Percentiles rank a stretch among this genome's conserved stretches.
These are phyloP conservation scores for Misgurnus anguillicaudatus DNA, from an alignment of 2,113 vertebrate genomes.

Conservation along the genomic window DNA sequence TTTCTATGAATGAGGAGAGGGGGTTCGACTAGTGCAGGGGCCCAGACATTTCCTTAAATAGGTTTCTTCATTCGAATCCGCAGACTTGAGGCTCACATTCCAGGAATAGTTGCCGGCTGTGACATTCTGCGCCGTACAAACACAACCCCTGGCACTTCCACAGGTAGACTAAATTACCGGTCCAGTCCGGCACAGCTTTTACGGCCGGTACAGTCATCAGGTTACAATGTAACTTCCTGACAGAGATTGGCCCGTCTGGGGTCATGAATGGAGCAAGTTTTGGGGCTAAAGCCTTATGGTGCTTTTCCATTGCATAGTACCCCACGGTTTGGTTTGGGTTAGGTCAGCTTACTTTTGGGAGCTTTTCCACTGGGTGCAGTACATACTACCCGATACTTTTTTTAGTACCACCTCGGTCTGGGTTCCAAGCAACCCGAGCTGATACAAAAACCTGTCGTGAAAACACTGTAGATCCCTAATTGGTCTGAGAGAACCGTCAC, in stretches of 20 bases:
- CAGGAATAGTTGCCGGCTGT: slow-evolving; percentile 65
- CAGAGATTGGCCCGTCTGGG: neutral
- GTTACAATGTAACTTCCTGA: slow-evolving; percentile 39
- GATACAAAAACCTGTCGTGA: too few species aligned
- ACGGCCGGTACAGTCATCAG: neutral
- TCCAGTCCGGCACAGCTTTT: neutral
- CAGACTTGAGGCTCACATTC: slow-evolving; percentile 71
- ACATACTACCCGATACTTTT: too few species aligned
- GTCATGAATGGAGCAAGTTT: slow-evolving; percentile 9
- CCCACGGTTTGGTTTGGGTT: too few species aligned
- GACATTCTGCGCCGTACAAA: slow-evolving; percentile 61
- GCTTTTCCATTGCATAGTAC: too few species aligned
- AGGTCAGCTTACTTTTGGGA: too few species aligned
- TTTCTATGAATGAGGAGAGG: slow-evolving; percentile 53
- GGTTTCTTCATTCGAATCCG: slow-evolving; percentile 66
- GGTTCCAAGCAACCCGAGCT: too few species aligned
- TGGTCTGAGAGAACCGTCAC: too few species aligned
- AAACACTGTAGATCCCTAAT: too few species aligned
- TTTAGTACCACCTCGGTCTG: too few species aligned
- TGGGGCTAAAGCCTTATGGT: slow-evolving; percentile 13
- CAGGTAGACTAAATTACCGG: slow-evolving; percentile 61
- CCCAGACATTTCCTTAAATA: slow-evolving; percentile 76
- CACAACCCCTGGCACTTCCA: slow-evolving; percentile 44
- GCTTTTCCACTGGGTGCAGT: too few species aligned
- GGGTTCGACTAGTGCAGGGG: slow-evolving; percentile 49